Conservation (phyloP, 2,797 vertebrate species). For the Gambusia yucatana region DNA sequence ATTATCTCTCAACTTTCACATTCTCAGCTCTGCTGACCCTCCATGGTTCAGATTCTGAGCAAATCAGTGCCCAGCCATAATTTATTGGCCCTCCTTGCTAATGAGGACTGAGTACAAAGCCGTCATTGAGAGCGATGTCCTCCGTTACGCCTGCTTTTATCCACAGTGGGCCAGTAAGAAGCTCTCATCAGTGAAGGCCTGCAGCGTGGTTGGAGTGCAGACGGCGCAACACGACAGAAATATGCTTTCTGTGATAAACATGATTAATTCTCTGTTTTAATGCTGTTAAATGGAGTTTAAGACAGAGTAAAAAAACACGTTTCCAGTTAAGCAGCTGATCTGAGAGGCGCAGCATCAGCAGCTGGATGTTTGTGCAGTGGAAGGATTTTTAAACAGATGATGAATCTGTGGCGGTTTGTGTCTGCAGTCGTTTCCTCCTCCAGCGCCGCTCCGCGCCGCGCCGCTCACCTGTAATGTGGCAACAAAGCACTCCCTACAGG, state of each 20-base stretch:
- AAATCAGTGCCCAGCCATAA: conserved; percentile 64
- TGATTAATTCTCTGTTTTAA: conserved; percentile 29
- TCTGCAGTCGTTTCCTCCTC: conserved; percentile 25
- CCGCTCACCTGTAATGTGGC: conserved; percentile 54
- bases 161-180: conserved; percentile 37
- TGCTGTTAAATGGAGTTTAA: background rate
- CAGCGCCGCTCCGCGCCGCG: conserved; percentile 3
- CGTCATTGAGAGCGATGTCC: conserved; percentile 52
- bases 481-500: conserved; percentile 45
- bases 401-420: background rate
- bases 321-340: background rate
- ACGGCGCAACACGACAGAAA: conserved; percentile 17
- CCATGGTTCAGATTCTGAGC: conserved; percentile 53
- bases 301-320: background rate
- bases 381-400: background rate
- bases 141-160: conserved; percentile 35
- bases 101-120: conserved; percentile 72
- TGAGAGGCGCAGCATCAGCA: background rate
- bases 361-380: background rate
- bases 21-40: conserved; percentile 43
- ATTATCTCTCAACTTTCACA: background rate
- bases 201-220: background rate
- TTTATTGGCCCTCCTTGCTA: conserved; percentile 64
- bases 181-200: conserved; percentile 32
- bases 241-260: conserved; percentile 44